Conservation (phyloP, 2,888 invertebrate genomes). For the Tenthredo notha region DNA sequence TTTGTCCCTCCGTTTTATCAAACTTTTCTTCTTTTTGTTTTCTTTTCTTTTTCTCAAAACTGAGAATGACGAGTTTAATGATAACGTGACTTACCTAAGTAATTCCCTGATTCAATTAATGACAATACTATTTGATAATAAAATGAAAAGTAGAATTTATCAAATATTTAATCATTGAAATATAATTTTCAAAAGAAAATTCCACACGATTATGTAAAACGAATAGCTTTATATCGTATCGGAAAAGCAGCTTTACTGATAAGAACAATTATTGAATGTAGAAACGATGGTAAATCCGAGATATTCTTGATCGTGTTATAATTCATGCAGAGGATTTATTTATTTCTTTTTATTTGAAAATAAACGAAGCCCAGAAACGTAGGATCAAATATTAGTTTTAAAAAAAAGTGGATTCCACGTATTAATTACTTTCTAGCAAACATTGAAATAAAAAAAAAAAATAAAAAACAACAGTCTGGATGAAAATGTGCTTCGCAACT, state of each 20-base stretch:
- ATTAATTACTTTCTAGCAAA: neutral
- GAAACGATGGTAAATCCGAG: neutral
- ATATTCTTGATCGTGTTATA: neutral
- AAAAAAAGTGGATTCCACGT: neutral
- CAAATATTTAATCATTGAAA: too few relatives aligned
- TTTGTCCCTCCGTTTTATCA: conserved; percentile 8
- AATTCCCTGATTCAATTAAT: neutral
- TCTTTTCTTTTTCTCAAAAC: neutral
- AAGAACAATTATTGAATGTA: neutral
- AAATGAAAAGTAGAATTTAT: neutral
- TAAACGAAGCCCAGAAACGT: neutral
- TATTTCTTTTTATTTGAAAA: too few relatives aligned
- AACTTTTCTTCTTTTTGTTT: neutral
- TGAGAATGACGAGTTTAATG: neutral
- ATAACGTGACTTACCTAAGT: neutral
- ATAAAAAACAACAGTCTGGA: too few relatives aligned
- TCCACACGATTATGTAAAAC: too few relatives aligned
- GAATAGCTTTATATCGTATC: neutral
- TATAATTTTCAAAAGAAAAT: too few relatives aligned
- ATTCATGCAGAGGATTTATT: neutral
- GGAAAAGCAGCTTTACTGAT: neutral
- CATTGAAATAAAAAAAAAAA: neutral
- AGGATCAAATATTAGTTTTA: conserved; percentile 24
- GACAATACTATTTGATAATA: neutral
- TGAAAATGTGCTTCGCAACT: neutral